Evolutionary conservation across 2,888 invertebrate species (phyloP).

Genomic region (Pteria penguin): DNA sequence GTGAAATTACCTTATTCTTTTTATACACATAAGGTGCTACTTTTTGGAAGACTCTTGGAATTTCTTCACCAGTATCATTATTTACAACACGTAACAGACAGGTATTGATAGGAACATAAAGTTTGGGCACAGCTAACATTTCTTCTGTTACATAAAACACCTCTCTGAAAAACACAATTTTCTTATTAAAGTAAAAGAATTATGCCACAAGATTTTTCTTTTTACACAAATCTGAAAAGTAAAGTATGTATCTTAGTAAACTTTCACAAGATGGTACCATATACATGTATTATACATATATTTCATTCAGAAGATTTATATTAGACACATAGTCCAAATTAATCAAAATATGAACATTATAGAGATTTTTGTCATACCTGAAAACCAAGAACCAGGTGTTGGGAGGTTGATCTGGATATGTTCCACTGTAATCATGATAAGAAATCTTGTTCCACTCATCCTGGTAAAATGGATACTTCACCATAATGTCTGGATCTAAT

Average conservation of each 20-base stretch:
- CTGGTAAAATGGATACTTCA: constrained; percentile 77
- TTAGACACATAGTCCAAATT: too few species aligned
- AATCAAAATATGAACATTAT: too few species aligned
- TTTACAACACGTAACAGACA: constrained; percentile 79
- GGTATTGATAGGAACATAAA: constrained; percentile 76
- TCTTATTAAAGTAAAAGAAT: too few species aligned
- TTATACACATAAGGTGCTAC: constrained; percentile 79
- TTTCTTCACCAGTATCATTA: constrained; percentile 79
- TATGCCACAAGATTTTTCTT: too few species aligned
- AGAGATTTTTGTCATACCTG: constrained; percentile 74
- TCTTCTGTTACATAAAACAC: constrained; percentile 78
- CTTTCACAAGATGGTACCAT: too few species aligned
- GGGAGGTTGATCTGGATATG: constrained; percentile 77
- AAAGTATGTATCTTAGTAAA: too few species aligned
- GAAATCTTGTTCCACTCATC: constrained; percentile 80
- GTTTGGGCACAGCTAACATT: constrained; percentile 77
- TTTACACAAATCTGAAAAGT: too few species aligned
- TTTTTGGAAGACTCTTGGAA: constrained; percentile 79
- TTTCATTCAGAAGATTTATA: too few species aligned
- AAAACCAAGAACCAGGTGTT: constrained; percentile 80
- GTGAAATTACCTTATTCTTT: constrained; percentile 74
- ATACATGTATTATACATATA: too few species aligned
- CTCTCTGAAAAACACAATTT: constrained; percentile 65
- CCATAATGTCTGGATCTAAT: constrained; percentile 75
- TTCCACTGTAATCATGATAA: constrained; percentile 78